A percentile compares a stretch with the other conserved stretches of the same genome.
Conservation (phyloP, 2,888 invertebrate genomes). For the Helicoverpa assulta region DNA sequence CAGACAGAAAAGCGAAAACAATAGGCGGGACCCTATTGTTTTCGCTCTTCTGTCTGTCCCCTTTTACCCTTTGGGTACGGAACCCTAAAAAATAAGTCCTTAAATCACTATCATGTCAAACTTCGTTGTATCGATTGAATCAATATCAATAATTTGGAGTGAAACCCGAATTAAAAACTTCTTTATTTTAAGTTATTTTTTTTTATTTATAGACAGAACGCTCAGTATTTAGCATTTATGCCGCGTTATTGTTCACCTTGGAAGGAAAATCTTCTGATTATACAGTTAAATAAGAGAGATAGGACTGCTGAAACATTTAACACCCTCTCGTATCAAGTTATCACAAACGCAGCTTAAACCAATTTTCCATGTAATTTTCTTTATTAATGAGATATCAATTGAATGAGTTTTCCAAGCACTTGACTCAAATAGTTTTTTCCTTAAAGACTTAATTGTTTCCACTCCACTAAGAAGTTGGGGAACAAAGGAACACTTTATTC, state of each 20-base stretch:
- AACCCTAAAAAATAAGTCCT: no score
- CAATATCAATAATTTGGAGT: constrained; percentile 8
- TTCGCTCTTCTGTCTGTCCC: no score
- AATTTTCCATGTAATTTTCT: constrained; percentile 10
- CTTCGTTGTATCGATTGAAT: constrained; percentile 29
- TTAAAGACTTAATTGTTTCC: constrained; percentile 53
- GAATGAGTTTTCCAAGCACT: constrained; percentile 51
- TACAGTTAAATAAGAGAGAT: no score
- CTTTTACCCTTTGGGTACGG: no score
- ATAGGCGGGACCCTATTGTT: no score
- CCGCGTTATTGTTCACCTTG: no score
- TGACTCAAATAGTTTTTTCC: constrained; percentile 56
- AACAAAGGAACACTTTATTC: constrained; percentile 38
- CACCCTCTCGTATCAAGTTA: no score
- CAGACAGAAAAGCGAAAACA: no score
- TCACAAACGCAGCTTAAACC: neutral
- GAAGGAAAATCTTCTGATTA: no score
- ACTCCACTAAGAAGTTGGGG: constrained; percentile 39
- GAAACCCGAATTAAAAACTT: neutral
- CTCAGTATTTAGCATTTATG: no score
- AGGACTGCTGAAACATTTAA: no score
- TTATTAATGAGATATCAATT: constrained; percentile 41
- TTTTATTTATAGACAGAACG: neutral
- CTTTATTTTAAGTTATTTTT: neutral
- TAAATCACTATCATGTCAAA: constrained; percentile 12